Conservation (phyloP, 2,113 vertebrate species). For the Ciconia maguari region DNA sequence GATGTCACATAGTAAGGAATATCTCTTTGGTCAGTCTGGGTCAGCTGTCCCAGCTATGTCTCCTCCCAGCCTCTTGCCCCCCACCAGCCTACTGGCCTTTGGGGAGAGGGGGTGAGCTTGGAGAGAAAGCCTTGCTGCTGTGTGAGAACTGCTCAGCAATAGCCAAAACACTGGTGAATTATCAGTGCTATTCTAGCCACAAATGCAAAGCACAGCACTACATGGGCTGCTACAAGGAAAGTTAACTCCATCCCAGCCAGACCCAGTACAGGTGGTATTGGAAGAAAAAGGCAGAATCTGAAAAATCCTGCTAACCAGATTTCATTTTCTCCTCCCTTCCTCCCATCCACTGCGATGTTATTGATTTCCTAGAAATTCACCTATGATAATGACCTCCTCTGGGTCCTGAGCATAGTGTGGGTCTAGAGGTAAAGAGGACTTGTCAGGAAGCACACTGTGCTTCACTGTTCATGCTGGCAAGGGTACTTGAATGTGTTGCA, state of each 20-base stretch:
- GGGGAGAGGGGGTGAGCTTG: background rate
- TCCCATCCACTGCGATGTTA: background rate
- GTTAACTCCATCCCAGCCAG: background rate
- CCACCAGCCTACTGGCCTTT: background rate
- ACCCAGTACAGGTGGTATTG: accelerated
- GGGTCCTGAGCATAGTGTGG: background rate
- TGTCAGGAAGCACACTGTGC: background rate
- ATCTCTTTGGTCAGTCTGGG: background rate
- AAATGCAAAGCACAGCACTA: background rate
- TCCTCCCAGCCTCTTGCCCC: background rate
- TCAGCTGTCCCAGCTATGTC: too few relatives aligned
- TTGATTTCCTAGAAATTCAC: background rate
- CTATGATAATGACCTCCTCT: background rate
- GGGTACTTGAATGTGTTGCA: background rate
- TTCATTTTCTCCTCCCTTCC: background rate
- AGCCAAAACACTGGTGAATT: accelerated
- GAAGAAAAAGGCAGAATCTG: background rate
- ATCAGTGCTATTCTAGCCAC: too few relatives aligned
- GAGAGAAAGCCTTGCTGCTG: background rate
- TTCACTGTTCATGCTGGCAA: accelerated
- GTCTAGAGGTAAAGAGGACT: background rate
- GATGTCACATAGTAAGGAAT: accelerated
- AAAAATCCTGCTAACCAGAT: background rate
- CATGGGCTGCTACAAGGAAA: background rate
- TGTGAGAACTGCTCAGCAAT: background rate